Evolutionary conservation across 2,888 invertebrate genomes (phyloP).

Genomic region (Ryuthela nishihirai): DNA sequence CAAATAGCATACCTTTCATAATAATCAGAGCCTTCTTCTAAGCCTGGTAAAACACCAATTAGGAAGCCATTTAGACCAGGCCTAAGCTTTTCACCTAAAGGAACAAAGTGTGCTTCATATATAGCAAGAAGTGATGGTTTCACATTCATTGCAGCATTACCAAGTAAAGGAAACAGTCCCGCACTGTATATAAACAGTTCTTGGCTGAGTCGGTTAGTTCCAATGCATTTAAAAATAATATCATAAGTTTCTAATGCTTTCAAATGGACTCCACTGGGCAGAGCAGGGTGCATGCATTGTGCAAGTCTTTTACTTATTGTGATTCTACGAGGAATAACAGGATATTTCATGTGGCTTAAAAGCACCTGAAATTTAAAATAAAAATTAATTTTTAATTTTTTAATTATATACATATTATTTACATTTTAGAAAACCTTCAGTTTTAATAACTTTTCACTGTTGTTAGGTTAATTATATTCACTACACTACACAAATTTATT

Average conservation of each 20-base stretch:
- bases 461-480: no score
- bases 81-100: constrained; percentile 67
- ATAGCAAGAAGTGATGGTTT: constrained; percentile 73
- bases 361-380: constrained; percentile 61
- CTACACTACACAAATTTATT: no score
- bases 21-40: constrained; percentile 79
- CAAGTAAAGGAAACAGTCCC: constrained; percentile 82
- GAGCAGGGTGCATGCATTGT: constrained; percentile 88
- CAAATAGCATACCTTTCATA: constrained; percentile 61
- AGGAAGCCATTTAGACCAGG: constrained; percentile 83
- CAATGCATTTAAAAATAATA: constrained; percentile 83
- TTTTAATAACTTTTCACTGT: no score
- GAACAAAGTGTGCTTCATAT: constrained; percentile 84
- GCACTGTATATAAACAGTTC: constrained; percentile 80
- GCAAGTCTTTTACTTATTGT: constrained; percentile 85
- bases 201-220: constrained; percentile 68
- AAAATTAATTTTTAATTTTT: neutral
- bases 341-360: constrained; percentile 71
- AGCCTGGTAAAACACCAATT: constrained; percentile 80
- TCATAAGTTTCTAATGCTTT: constrained; percentile 89
- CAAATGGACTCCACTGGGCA: constrained; percentile 86
- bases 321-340: constrained; percentile 77
- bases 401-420: no score
- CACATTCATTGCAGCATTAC: constrained; percentile 85
- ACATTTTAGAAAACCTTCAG: no score